Conservation (phyloP, 1,140 invertebrate species). For the Orchestia grillus region DNA sequence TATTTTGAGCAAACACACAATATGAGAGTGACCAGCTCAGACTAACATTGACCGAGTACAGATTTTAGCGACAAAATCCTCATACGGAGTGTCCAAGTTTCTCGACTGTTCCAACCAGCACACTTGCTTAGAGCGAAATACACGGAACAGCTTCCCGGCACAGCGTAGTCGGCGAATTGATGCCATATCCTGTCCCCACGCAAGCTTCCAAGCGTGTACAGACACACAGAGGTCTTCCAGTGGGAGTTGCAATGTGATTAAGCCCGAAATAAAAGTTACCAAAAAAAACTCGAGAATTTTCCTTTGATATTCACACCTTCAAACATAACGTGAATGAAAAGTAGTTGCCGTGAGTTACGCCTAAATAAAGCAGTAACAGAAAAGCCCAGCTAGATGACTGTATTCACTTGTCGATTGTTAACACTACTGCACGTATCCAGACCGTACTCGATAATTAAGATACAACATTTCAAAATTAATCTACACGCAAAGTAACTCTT, state of each 20-base stretch:
- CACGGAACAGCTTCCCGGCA: no score
- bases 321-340: not conserved
- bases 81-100: not conserved
- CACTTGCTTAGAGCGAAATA: no score
- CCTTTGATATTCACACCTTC: not conserved
- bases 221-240: no score
- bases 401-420: not conserved
- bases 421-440: not conserved
- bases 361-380: not conserved
- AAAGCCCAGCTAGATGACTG: not conserved
- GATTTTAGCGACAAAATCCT: not conserved
- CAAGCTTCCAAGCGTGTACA: no score
- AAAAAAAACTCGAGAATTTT: not conserved
- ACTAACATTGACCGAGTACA: not conserved
- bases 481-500: not conserved
- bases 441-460: not conserved
- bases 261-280: not conserved
- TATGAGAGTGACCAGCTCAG: not conserved
- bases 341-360: not conserved
- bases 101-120: not conserved
- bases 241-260: not conserved
- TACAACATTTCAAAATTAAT: not conserved
- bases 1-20: not conserved
- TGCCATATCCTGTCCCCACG: no score
- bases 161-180: no score